Base-by-base conservation (phyloP, 2,113 vertebrate species). In the Crypturellus undulatus region DNA sequence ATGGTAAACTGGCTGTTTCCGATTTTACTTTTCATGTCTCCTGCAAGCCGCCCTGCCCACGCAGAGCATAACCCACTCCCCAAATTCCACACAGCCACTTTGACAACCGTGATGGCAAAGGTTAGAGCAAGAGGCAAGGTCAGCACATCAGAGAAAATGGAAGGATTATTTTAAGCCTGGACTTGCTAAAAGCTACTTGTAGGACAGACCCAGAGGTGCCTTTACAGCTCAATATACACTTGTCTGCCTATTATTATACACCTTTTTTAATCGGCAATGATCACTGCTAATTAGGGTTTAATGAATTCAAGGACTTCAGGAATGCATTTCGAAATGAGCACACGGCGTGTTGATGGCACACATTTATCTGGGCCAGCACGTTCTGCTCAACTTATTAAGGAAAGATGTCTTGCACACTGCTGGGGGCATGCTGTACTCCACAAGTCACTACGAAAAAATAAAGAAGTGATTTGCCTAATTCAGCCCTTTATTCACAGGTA, bases 351-450 rank as follows among this genome's bases (percentile, higher is more conserved):
- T 93, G 82, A 84, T 69, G 94, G 90, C 82, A 96, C 64, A 96
- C 42, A 49, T 93, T 93, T 97, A 97, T 96, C 89, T 97, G 91
- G 97, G 97, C 94, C 97, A 97, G 86, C 91, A 97, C 91, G 94
- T 89, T 95, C 77, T 96, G 90, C 94, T 91, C 42, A 93, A 84
- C 79, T 96, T 96, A 84, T 84, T 92, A 93, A 88, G 90, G 40
- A 85, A 51, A 43, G 79, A 54, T 97, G 88, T 78, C 79, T 95
- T 92, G 70, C 32, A 68, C 42, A 78, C 63, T 89, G 79, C 75
- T 88, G 91, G 91, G 94, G 97, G 72, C 82, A 84, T 18, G 34
- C 91, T 80, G 93, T 94, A 84, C 59, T 93, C 84, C 91, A 89
- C 89, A 81, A 52, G 47, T 81, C 52, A 78, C 4, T 87, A 82